Percentiles rank a stretch among this genome's conserved stretches.
Evolutionary conservation across 1,140 invertebrate genomes (phyloP).

Genomic region (Drosophila tropicalis): DNA sequence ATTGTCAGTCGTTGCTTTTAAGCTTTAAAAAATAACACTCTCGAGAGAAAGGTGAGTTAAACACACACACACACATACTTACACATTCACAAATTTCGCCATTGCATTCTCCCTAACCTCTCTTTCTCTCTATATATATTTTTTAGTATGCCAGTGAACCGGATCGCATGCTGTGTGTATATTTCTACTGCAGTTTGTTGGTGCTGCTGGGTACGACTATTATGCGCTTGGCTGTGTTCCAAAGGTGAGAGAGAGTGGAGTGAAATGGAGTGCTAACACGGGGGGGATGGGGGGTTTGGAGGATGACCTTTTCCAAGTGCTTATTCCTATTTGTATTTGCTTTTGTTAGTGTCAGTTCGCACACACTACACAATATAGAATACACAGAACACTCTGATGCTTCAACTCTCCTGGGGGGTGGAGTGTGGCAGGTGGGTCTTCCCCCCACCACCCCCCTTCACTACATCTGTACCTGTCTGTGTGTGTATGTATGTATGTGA

Average conservation of each 20-base stretch:
- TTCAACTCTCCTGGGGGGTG: conserved; percentile 13
- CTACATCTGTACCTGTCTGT: not conserved
- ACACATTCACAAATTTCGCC: not conserved
- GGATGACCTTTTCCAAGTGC: conserved; percentile 11
- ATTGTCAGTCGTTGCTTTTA: conserved; percentile 91
- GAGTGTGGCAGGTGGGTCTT: too few relatives aligned
- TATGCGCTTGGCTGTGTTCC: conserved; percentile 88
- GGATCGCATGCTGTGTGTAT: conserved; percentile 92
- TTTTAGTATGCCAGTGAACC: conserved; percentile 90
- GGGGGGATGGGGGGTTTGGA: not conserved
- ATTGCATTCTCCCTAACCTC: not conserved
- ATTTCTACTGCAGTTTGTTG: conserved; percentile 92
- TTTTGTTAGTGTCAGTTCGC: conserved; percentile 10
- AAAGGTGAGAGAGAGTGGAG: conserved; percentile 84
- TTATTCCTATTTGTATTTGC: conserved; percentile 15
- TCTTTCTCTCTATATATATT: conserved; percentile 15
- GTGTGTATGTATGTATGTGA: conserved; percentile 9
- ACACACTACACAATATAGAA: conserved; percentile 6
- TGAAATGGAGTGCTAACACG: not conserved
- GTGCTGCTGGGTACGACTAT: conserved; percentile 87
- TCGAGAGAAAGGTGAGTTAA: conserved; percentile 90
- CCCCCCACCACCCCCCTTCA: not conserved
- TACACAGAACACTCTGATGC: conserved; percentile 3
- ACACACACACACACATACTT: too few relatives aligned
- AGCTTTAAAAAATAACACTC: conserved; percentile 89